phyloP scores from a whole-genome alignment of 1,140 invertebrate species.

The Akabosia matsudoensis region DNA sequence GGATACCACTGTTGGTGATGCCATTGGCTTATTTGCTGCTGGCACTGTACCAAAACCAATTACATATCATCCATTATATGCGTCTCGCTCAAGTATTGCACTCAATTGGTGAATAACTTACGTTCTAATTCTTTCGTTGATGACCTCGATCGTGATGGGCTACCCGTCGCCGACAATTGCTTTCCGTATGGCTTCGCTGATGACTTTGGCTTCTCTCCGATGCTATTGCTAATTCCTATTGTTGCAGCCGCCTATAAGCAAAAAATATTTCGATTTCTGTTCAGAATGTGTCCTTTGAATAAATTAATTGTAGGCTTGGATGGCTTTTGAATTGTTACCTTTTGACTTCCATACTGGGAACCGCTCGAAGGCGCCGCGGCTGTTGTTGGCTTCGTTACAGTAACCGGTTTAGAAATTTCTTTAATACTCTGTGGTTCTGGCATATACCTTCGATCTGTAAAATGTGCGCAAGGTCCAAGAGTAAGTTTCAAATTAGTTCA shows the following conservation, averaged over 20 bases:
- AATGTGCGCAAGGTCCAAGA: background rate
- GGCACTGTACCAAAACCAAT: slow-evolving; percentile 55
- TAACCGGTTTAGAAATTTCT: slow-evolving; percentile 27
- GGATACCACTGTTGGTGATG: slow-evolving; percentile 67
- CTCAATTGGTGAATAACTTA: slow-evolving; percentile 56
- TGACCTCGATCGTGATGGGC: slow-evolving; percentile 75
- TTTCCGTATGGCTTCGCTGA: slow-evolving; percentile 64
- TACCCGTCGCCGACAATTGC: slow-evolving; percentile 67
- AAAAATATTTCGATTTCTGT: too few species aligned
- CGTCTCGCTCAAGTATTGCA: background rate
- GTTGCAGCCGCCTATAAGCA: slow-evolving; percentile 36
- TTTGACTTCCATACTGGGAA: slow-evolving; percentile 39
- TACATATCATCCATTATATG: background rate
- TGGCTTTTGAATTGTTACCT: slow-evolving; percentile 26
- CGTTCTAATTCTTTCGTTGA: slow-evolving; percentile 84
- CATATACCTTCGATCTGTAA: slow-evolving; percentile 72
- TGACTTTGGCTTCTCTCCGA: background rate
- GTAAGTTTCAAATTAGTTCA: background rate
- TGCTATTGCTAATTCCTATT: slow-evolving; percentile 32
- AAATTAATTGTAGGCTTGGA: background rate
- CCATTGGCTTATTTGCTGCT: slow-evolving; percentile 81
- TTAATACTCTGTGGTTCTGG: slow-evolving; percentile 39
- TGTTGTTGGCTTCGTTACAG: slow-evolving; percentile 36
- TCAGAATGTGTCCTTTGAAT: too few species aligned
- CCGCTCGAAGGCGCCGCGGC: slow-evolving; percentile 18